Conservation (phyloP, 2,888 invertebrate species). For the Agonopterix subpropinquella region DNA sequence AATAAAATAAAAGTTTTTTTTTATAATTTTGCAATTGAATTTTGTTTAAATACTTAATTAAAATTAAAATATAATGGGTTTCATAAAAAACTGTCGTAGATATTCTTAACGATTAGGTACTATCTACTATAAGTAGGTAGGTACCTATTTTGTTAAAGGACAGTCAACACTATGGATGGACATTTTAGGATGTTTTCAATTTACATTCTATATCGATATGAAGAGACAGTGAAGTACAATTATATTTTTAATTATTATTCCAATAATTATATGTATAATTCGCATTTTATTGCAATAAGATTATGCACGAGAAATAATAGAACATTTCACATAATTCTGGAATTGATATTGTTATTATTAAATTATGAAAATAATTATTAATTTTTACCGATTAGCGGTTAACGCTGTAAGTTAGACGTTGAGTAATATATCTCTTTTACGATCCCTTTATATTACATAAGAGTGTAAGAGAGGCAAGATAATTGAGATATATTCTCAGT, state of each 20-base stretch:
- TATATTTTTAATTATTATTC: not conserved
- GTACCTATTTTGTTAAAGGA: too few species aligned
- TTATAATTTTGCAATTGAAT: too few species aligned
- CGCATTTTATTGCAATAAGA: conserved; percentile 2
- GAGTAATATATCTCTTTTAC: conserved; percentile 4
- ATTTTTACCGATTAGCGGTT: conserved; percentile 19
- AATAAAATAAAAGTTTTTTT: too few species aligned
- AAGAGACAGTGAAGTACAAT: conserved; percentile 3
- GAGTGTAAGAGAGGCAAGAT: not conserved
- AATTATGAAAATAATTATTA: conserved; percentile 14
- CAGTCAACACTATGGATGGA: too few species aligned
- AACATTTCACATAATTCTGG: conserved; percentile 11
- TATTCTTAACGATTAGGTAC: too few species aligned
- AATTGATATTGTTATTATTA: conserved; percentile 14
- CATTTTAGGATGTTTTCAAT: too few species aligned
- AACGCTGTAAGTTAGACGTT: conserved; percentile 11
- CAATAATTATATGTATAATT: conserved; percentile 4
- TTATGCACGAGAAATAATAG: conserved; percentile 6
- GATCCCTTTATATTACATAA: not conserved
- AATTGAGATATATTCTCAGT: conserved; percentile 3
- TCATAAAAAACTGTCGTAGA: too few species aligned
- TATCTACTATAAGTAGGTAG: too few species aligned
- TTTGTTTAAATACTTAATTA: too few species aligned
- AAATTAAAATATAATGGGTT: too few species aligned
- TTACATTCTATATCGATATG: too few species aligned